Conservation (phyloP, 2,797 vertebrate genomes). For the Melanotaenia maccullochi region DNA sequence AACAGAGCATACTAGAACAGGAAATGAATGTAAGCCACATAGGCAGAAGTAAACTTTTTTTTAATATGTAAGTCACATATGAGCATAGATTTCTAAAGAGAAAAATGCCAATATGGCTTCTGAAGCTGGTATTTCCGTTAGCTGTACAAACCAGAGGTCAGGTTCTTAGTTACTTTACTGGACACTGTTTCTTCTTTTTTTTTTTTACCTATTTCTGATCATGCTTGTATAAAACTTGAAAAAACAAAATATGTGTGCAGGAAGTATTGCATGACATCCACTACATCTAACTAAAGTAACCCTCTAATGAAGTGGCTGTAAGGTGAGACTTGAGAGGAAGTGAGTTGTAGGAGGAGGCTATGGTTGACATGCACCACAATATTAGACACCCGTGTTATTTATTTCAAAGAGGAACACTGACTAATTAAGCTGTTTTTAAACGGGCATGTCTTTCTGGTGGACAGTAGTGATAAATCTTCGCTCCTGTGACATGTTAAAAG, state of each 20-base stretch:
- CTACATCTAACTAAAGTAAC: not conserved
- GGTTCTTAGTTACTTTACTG: constrained; percentile 28
- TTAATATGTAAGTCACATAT: constrained; percentile 32
- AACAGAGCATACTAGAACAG: constrained; percentile 2
- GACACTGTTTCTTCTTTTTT: constrained; percentile 16
- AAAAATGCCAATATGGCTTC: constrained; percentile 33
- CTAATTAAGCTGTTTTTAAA: constrained; percentile 4
- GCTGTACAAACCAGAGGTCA: constrained; percentile 20
- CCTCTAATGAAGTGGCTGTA: constrained; percentile 35
- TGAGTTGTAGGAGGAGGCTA: constrained; percentile 20
- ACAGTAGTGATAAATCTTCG: not conserved
- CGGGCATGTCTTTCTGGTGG: not conserved
- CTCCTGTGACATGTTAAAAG: constrained; percentile 15
- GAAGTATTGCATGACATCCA: not conserved
- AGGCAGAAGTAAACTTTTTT: constrained; percentile 32
- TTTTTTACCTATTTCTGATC: not conserved
- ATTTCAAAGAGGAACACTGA: constrained; percentile 1
- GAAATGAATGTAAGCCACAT: constrained; percentile 31
- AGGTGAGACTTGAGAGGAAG: constrained; percentile 46
- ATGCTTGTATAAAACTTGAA: not conserved
- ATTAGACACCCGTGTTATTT: constrained; percentile 9
- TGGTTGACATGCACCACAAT: constrained; percentile 7
- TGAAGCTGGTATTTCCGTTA: constrained; percentile 58
- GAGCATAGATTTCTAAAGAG: constrained; percentile 56
- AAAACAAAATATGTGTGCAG: not conserved